phyloP scores from a whole-genome alignment of 2,797 vertebrate species.

The Parambassis ranga region DNA sequence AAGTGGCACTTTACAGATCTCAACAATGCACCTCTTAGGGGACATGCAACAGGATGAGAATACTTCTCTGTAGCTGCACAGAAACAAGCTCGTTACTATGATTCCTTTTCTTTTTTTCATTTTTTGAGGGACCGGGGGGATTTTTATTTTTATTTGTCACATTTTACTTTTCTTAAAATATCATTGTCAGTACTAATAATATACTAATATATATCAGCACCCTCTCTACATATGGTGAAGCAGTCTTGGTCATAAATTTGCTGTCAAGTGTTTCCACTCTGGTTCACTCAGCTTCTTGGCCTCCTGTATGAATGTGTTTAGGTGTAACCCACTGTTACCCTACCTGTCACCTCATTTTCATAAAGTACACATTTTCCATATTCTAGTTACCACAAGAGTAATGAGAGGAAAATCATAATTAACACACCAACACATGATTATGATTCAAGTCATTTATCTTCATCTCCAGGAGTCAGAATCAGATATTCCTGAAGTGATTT shows the following conservation, averaged over 20 bases:
- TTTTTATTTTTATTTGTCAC: no score
- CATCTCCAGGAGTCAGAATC: conserved; percentile 19
- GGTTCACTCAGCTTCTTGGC: conserved; percentile 10
- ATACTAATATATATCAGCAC: no score
- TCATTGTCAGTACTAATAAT: no score
- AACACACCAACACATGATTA: conserved; percentile 11
- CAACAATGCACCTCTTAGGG: conserved; percentile 16
- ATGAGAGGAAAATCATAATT: conserved; percentile 41
- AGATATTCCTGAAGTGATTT: conserved; percentile 14
- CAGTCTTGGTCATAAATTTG: conserved; percentile 36
- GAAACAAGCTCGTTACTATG: no score
- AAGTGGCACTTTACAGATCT: conserved; percentile 20
- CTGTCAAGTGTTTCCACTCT: conserved; percentile 29
- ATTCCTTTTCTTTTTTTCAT: no score
- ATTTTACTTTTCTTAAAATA: no score
- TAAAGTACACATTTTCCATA: no score
- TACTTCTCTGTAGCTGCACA: not conserved
- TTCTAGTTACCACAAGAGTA: conserved; percentile 14
- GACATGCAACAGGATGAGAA: not conserved
- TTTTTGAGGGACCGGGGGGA: no score
- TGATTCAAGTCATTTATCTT: conserved; percentile 41
- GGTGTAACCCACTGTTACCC: no score
- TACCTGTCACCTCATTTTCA: conserved; percentile 51
- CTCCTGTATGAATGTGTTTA: not conserved
- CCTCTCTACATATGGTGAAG: no score